These are phyloP conservation scores for Ochropleura plecta DNA, from an alignment of 2,888 invertebrate species.

Conservation along the genomic window DNA sequence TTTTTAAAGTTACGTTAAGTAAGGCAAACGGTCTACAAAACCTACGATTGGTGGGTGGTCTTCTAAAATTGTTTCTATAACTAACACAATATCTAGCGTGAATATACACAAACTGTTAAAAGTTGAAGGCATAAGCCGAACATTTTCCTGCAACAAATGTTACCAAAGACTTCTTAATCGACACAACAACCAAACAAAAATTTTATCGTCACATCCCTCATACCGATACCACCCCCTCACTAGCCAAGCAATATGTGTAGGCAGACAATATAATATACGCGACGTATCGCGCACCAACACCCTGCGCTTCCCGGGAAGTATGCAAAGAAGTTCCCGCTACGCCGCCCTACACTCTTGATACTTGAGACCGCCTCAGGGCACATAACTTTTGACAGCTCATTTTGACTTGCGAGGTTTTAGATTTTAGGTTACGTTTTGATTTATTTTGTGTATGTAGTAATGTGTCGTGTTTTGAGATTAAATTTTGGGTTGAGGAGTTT, in stretches of 20 bases:
- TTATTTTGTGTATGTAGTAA: slow-evolving; percentile 51
- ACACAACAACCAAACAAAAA: neutral
- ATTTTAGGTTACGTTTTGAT: slow-evolving; percentile 64
- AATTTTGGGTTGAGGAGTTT: slow-evolving; percentile 20
- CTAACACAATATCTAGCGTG: too few species aligned
- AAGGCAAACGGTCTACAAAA: too few species aligned
- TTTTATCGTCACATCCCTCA: slow-evolving; percentile 21
- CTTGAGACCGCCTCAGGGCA: slow-evolving; percentile 75
- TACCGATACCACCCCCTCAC: slow-evolving; percentile 78
- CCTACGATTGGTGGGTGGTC: too few species aligned
- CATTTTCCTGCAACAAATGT: neutral
- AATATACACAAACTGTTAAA: too few species aligned
- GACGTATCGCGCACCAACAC: slow-evolving; percentile 90
- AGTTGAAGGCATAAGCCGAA: too few species aligned
- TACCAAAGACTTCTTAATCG: neutral
- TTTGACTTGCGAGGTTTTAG: slow-evolving; percentile 65
- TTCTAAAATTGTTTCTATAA: too few species aligned
- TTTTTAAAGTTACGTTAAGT: too few species aligned
- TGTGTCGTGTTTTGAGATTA: slow-evolving; percentile 53
- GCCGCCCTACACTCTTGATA: slow-evolving; percentile 81
- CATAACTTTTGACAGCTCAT: slow-evolving; percentile 76
- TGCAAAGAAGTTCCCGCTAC: slow-evolving; percentile 88
- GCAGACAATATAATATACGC: slow-evolving; percentile 88
- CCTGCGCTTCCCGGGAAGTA: slow-evolving; percentile 88
- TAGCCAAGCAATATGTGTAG: slow-evolving; percentile 85